These are phyloP conservation scores for Brachionus plicatilis DNA, from an alignment of 1,140 invertebrate species.

Conservation along the genomic window DNA sequence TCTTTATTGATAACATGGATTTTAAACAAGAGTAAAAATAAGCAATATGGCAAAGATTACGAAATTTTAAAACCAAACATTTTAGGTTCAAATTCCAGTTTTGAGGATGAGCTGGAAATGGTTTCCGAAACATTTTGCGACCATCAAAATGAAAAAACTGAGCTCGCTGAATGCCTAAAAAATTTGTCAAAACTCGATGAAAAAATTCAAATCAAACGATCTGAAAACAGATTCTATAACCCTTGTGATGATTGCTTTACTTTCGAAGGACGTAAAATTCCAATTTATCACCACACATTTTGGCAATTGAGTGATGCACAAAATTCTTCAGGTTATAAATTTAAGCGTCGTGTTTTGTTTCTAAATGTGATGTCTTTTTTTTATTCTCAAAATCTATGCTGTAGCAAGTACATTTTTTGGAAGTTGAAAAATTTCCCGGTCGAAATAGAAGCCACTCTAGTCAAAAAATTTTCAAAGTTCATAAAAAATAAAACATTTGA, in stretches of 20 bases:
- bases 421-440: constrained; percentile 5
- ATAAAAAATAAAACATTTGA: background rate
- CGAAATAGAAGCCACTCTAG: background rate
- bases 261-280: background rate
- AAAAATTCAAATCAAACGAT: background rate
- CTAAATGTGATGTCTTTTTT: constrained; percentile 34
- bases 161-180: background rate
- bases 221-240: background rate
- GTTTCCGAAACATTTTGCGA: background rate
- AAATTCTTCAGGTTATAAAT: background rate
- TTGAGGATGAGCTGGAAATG: background rate
- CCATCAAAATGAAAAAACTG: background rate
- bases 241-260: background rate
- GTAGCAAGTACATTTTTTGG: constrained; percentile 22
- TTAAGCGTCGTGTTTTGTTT: background rate
- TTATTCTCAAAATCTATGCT: constrained; percentile 15
- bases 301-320: constrained; percentile 6
- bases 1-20: background rate
- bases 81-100: background rate
- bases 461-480: background rate
- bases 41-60: background rate
- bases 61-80: background rate
- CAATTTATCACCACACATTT: constrained; percentile 30
- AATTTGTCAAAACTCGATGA: background rate
- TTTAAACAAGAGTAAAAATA: background rate